Base-by-base conservation (phyloP, 2,888 invertebrate species). In the Netelia inedita region DNA sequence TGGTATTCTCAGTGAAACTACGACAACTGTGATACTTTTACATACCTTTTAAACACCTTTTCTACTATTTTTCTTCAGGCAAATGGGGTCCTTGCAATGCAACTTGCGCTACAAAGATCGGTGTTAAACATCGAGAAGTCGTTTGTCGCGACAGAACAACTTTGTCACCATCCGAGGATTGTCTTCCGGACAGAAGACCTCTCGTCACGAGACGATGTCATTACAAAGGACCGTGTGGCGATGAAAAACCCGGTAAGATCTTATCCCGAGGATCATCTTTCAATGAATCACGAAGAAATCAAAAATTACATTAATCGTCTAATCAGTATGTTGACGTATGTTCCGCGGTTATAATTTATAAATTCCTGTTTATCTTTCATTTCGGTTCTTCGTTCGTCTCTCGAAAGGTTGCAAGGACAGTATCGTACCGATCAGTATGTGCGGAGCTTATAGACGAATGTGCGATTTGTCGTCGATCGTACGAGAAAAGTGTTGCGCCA, bases 41-140 rank as follows among this genome's bases (percentile, higher is more conserved):
- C 59, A 16, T 19, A 16, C 3, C 11, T 23, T 75, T 28, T 21
- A 50, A 28, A 11, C 8, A 35, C 53, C 61, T 61, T 53, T 5
- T 53, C 0, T 3, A 35, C 16, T 65, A 53, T 53, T 53, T 53
- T n/a, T 8, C 3, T 57, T 0, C 85, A 92, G 92, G 91, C 53
- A 92, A 89, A 83, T 92, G 92, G 92, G 90, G 90, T 43, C 79
- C 88, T 6, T 92, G 92, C 83, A 92, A 92, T 78, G 92, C 92
- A 43, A 92, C 90, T n/a, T 92, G 92, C 55, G 76, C 85, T 21
- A 66, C 83, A 21, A 92, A 90, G 79, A 86, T 87, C 59, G 92
- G 92, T 10, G 79, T 91, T 53, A 92, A 92, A 78, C 89, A 80
- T 9, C 90, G 92, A 6, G 89, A 90, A 46, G 91, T 92, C 28